Percentiles rank a stretch among this genome's conserved stretches.
These are phyloP conservation scores for Tragelaphus oryx DNA, from an alignment of 2,797 vertebrate genomes.

Conservation along the genomic window DNA sequence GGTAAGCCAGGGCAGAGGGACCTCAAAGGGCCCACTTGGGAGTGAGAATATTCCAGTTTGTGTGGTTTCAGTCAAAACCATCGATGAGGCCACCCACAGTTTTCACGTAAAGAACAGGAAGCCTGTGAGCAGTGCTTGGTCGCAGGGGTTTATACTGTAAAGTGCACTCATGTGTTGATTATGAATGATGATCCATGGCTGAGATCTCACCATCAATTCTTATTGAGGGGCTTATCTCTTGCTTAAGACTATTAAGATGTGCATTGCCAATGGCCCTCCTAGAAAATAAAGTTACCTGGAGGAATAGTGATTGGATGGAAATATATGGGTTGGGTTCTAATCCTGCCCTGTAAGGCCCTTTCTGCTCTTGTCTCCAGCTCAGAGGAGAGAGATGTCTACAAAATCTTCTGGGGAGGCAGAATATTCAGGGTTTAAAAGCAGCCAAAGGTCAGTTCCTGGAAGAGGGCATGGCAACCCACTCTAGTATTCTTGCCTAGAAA, in stretches of 20 bases:
- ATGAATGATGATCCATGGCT: not conserved
- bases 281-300: constrained; percentile 25
- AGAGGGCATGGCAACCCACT: not conserved
- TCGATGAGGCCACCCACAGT: no score
- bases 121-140: not conserved
- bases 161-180: not conserved
- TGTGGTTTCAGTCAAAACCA: not conserved
- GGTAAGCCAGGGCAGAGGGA: not conserved
- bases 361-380: not conserved
- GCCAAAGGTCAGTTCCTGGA: not conserved
- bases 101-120: not conserved
- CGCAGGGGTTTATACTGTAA: not conserved
- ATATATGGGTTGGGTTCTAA: not conserved
- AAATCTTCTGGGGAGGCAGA: not conserved
- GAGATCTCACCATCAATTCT: not conserved
- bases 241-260: constrained; percentile 34
- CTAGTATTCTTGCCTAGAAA: not conserved
- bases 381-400: not conserved
- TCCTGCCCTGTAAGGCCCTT: not conserved
- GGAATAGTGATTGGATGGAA: not conserved
- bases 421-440: not conserved
- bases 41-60: not conserved
- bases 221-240: not conserved
- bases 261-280: not conserved
- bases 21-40: not conserved